These are phyloP conservation scores for Mongoloraphidia duomilia DNA, from an alignment of 2,888 invertebrate species.

Conservation along the genomic window DNA sequence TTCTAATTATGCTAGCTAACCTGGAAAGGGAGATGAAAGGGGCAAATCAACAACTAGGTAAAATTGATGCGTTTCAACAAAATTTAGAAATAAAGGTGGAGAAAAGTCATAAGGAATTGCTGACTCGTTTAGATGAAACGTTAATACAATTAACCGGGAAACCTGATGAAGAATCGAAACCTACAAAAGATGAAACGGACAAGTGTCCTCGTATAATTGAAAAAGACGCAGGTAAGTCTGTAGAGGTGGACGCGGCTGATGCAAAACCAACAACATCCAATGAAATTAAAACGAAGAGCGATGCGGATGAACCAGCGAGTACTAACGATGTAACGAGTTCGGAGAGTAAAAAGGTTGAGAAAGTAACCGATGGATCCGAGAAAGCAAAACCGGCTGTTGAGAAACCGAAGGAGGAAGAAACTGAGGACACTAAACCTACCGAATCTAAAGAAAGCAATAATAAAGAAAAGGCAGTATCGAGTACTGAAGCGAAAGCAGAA, in stretches of 20 bases:
- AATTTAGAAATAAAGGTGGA: no score
- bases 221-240: slow-evolving; percentile 20
- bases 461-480: slow-evolving; percentile 7
- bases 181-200: slow-evolving; percentile 1
- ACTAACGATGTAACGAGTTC: slow-evolving; percentile 7
- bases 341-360: slow-evolving; percentile 18
- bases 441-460: slow-evolving; percentile 20
- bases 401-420: slow-evolving; percentile 25
- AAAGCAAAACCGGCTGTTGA: neutral
- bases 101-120: no score
- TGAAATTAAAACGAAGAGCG: slow-evolving; percentile 15
- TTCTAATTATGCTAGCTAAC: no score
- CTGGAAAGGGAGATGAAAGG: no score
- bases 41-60: no score
- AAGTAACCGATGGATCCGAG: slow-evolving; percentile 7
- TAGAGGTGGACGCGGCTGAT: slow-evolving; percentile 4
- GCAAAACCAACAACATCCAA: slow-evolving; percentile 9
- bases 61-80: no score
- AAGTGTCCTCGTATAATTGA: neutral
- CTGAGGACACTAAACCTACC: slow-evolving; percentile 30
- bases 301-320: slow-evolving; percentile 4
- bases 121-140: no score
- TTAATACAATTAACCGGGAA: no score
- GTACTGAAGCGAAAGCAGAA: neutral
- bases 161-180: slow-evolving; percentile 9